These are phyloP conservation scores for Vireo griseus DNA, from an alignment of 2,797 vertebrate species.

Conservation along the genomic window DNA sequence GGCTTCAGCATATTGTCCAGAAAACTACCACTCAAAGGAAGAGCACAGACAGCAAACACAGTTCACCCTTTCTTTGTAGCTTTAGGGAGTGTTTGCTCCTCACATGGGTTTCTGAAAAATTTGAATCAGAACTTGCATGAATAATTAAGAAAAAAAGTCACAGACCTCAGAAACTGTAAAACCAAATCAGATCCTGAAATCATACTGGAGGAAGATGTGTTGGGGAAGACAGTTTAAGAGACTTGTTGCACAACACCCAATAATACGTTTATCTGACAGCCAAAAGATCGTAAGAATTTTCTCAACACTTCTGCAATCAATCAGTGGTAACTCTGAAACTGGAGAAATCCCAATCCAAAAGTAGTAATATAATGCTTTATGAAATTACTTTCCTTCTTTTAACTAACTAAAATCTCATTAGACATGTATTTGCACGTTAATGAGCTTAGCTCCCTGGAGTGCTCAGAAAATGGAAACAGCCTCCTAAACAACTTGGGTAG, in stretches of 20 bases:
- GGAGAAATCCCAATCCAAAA: background rate
- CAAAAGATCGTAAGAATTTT: background rate
- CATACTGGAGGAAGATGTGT: background rate
- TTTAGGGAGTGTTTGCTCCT: background rate
- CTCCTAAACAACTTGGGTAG: background rate
- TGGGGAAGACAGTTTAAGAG: background rate
- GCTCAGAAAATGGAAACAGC: background rate
- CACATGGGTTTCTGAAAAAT: background rate
- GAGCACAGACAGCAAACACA: background rate
- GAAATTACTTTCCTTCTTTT: background rate
- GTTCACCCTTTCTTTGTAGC: background rate
- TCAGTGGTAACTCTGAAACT: background rate
- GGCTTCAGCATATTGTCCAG: background rate
- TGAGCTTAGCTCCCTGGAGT: background rate
- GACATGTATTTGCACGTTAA: background rate
- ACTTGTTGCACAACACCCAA: background rate
- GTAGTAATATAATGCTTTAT: background rate
- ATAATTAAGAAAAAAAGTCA: background rate
- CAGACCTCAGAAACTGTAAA: background rate
- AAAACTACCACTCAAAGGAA: background rate
- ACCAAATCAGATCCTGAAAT: background rate
- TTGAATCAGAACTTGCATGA: background rate
- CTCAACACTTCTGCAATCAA: background rate
- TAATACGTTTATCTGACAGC: background rate
- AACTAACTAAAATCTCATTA: background rate